Percentiles rank a stretch among this genome's conserved stretches.
These are phyloP conservation scores for Lathamus discolor DNA, from an alignment of 2,113 vertebrate genomes.

Conservation along the genomic window DNA sequence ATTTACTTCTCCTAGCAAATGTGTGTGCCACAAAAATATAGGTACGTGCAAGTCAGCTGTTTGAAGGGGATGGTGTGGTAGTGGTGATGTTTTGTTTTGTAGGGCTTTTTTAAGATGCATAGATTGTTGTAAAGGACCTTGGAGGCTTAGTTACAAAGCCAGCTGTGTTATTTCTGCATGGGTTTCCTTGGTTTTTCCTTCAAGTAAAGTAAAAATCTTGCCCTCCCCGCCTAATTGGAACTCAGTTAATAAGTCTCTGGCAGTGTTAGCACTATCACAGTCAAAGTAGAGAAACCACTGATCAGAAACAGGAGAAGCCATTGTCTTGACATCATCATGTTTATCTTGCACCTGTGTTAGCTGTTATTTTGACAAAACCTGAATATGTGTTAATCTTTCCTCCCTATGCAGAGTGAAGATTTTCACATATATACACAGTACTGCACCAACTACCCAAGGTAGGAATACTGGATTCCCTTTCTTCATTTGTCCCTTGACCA, in stretches of 20 bases:
- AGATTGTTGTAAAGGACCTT: background rate
- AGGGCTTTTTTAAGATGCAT: background rate
- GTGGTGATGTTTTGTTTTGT: background rate
- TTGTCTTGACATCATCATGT: background rate
- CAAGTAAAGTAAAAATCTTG: background rate
- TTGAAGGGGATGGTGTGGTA: background rate
- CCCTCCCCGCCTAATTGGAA: fast-evolving
- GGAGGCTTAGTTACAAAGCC: background rate
- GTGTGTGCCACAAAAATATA: background rate
- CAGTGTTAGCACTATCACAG: background rate
- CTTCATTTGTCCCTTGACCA: background rate
- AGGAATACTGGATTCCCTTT: slow-evolving; percentile 13
- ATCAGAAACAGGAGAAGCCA: background rate
- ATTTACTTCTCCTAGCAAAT: background rate
- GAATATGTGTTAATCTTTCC: background rate
- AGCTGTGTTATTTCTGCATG: background rate
- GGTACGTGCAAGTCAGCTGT: background rate
- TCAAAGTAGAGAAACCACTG: background rate
- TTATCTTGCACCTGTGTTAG: fast-evolving
- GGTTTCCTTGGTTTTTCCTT: background rate
- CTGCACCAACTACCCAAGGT: slow-evolving; percentile 96
- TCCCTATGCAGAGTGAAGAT: slow-evolving; percentile 88
- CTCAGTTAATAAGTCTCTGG: background rate
- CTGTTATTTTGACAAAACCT: background rate
- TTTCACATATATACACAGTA: slow-evolving; percentile 97